Conservation (phyloP, 2,888 invertebrate genomes). For the Cerceris ruficornis region DNA sequence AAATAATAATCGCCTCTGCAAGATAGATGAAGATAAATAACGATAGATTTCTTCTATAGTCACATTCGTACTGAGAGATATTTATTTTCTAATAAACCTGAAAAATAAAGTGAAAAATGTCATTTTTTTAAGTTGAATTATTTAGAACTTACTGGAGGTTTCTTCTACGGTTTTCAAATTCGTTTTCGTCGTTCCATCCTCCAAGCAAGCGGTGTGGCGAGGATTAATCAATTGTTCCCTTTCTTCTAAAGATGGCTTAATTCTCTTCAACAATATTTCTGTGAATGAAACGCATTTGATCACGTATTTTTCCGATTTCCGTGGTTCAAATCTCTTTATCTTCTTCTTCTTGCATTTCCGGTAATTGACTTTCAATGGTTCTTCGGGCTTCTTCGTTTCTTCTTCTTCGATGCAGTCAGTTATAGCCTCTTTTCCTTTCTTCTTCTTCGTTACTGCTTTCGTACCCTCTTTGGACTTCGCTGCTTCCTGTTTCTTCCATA, state of each 20-base stretch:
- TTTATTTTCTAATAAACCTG: no score
- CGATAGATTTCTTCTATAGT: no score
- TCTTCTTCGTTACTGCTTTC: neutral
- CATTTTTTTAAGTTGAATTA: no score
- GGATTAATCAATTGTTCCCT: conserved; percentile 56
- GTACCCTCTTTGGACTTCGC: neutral
- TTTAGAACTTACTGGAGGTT: conserved; percentile 15
- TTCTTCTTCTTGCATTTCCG: conserved; percentile 19
- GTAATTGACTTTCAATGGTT: conserved; percentile 4
- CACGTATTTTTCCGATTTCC: neutral
- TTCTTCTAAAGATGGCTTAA: conserved; percentile 65
- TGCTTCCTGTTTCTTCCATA: conserved; percentile 33
- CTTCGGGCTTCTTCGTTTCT: neutral
- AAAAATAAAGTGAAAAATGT: no score
- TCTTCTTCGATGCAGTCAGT: conserved; percentile 37
- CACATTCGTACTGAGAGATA: no score
- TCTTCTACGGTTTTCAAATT: neutral
- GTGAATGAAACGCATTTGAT: conserved; percentile 8
- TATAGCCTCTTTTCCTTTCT: neutral
- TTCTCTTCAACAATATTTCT: conserved; percentile 50
- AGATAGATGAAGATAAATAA: no score
- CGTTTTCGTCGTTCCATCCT: conserved; percentile 8
- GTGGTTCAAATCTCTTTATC: neutral
- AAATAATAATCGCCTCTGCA: no score
- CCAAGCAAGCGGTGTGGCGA: conserved; percentile 59